phyloP scores from a whole-genome alignment of 2,113 vertebrate species.

The Elachura formosa region DNA sequence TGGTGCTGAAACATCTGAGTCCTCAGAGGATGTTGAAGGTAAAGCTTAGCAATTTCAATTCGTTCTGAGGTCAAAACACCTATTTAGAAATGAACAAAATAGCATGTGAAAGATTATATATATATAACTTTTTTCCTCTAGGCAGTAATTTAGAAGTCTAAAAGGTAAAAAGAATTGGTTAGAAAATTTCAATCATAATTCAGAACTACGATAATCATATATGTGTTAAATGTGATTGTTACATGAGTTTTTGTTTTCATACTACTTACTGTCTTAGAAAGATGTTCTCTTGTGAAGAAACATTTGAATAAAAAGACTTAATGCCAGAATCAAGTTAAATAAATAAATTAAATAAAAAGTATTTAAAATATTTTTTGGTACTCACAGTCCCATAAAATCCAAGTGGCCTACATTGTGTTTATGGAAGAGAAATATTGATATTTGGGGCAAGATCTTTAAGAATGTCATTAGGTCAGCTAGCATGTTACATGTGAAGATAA shows the following conservation, averaged over 20 bases:
- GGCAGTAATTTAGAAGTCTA: not conserved
- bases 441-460: not conserved
- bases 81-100: not conserved
- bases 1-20: not conserved
- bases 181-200: not conserved
- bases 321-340: accelerated
- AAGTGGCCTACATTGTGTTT: not conserved
- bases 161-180: not conserved
- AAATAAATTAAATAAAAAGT: no score
- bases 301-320: not conserved
- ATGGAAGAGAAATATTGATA: not conserved
- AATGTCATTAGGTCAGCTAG: not conserved
- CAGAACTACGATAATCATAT: not conserved
- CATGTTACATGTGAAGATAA: not conserved
- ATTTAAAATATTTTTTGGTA: not conserved
- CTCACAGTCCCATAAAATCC: not conserved
- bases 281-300: not conserved
- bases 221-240: not conserved
- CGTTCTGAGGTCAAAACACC: conserved; percentile 9
- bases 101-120: not conserved
- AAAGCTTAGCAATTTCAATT: conserved; percentile 5
- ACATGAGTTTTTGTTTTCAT: not conserved
- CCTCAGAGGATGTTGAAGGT: not conserved
- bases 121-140: not conserved
- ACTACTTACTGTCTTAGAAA: not conserved